Evolutionary conservation across 2,888 invertebrate genomes (phyloP).

Genomic region (Ormia ochracea): DNA sequence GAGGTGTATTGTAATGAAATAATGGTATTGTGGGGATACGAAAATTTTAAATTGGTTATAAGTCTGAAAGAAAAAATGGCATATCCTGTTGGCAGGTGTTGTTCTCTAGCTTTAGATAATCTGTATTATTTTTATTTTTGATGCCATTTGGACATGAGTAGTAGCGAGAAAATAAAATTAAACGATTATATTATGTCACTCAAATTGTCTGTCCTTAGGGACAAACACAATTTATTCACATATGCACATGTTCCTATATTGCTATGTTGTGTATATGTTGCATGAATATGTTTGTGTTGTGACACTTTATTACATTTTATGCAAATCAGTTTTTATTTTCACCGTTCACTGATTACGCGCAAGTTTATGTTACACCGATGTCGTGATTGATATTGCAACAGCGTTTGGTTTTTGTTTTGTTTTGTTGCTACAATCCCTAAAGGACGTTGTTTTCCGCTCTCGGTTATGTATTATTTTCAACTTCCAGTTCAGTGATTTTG

Average conservation of each 20-base stretch:
- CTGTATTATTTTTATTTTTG: background rate
- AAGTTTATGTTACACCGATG: conserved; percentile 46
- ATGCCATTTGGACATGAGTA: conserved; percentile 2
- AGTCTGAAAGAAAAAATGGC: too few relatives aligned
- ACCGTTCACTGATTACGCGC: conserved; percentile 44
- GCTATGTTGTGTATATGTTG: background rate
- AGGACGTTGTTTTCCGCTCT: conserved; percentile 40
- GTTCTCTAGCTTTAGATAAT: background rate
- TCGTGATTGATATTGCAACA: conserved; percentile 56
- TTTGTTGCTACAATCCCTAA: conserved; percentile 42
- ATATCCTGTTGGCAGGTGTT: background rate
- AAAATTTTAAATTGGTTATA: too few relatives aligned
- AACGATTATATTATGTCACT: conserved; percentile 53
- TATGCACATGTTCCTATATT: background rate
- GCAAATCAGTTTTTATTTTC: conserved; percentile 58
- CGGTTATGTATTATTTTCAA: conserved; percentile 24
- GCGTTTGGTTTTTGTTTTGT: conserved; percentile 7
- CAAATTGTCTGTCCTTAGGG: conserved; percentile 40
- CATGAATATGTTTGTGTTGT: conserved; percentile 33
- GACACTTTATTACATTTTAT: conserved; percentile 59
- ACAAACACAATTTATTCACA: conserved; percentile 12
- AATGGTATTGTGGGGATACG: too few relatives aligned
- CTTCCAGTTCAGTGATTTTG: conserved; percentile 70
- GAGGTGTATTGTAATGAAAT: too few relatives aligned
- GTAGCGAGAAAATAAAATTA: conserved; percentile 31